phyloP scores from a whole-genome alignment of 2,797 vertebrate genomes.

The Cyclopterus lumpus region DNA sequence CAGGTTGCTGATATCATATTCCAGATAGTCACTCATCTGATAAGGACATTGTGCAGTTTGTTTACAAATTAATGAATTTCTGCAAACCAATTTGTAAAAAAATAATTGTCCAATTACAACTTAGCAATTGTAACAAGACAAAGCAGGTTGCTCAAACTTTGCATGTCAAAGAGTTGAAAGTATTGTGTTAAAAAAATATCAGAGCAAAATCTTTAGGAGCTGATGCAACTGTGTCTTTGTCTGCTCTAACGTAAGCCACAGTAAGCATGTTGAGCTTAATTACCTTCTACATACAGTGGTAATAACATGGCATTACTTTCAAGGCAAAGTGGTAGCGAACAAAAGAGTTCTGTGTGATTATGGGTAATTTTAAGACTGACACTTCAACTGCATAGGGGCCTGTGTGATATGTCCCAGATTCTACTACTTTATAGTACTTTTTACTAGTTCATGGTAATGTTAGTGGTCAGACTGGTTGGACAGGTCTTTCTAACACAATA shows the following conservation, averaged over 20 bases:
- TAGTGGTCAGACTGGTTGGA: background rate
- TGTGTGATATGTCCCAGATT: background rate
- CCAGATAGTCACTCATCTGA: background rate
- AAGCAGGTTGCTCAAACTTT: background rate
- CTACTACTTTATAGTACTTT: background rate
- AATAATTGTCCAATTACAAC: background rate
- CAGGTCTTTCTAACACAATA: background rate
- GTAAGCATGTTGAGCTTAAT: background rate
- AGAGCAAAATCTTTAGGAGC: background rate
- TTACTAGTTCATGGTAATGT: background rate
- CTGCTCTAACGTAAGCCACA: background rate
- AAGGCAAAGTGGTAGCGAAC: background rate
- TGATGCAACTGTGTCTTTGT: background rate
- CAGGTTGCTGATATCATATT: background rate
- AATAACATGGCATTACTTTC: background rate
- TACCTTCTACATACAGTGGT: background rate
- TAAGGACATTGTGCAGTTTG: background rate
- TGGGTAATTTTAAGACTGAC: background rate
- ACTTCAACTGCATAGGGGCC: background rate
- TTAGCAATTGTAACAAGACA: background rate
- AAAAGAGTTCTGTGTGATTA: background rate
- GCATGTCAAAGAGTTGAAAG: background rate
- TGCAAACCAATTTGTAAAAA: background rate
- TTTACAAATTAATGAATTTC: background rate
- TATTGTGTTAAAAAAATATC: background rate